These are phyloP conservation scores for Meloidogyne hapla DNA, from an alignment of 1,140 invertebrate species.

Conservation along the genomic window DNA sequence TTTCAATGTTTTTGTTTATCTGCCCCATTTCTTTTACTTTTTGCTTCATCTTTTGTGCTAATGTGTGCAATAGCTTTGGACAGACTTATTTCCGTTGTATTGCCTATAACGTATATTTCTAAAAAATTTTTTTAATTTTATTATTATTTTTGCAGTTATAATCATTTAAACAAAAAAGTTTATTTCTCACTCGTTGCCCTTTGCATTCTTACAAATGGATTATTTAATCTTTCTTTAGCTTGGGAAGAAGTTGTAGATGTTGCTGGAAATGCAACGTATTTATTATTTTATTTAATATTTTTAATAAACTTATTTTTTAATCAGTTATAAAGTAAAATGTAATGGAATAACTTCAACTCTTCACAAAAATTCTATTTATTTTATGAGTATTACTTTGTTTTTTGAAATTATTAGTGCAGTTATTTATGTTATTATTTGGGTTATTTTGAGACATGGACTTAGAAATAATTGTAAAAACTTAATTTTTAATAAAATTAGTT, in stretches of 20 bases:
- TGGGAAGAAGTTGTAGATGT: background rate
- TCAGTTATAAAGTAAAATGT: background rate
- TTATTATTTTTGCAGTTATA: background rate
- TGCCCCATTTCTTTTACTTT: background rate
- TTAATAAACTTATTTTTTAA: background rate
- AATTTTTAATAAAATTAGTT: background rate
- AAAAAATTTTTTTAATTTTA: too few species aligned
- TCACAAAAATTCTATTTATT: background rate
- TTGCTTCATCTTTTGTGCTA: background rate
- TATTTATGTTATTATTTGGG: background rate
- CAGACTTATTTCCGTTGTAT: background rate
- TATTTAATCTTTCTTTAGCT: background rate
- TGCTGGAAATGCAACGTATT: background rate
- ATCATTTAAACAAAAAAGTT: conserved; percentile 1
- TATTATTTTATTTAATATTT: background rate
- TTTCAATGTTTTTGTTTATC: background rate
- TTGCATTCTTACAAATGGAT: background rate
- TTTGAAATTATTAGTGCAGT: background rate
- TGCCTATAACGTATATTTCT: background rate
- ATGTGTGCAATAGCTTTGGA: background rate
- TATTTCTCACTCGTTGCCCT: background rate
- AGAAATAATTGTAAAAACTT: background rate
- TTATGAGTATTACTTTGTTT: background rate
- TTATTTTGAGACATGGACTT: background rate
- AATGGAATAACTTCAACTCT: conserved; percentile 1